phyloP scores from a whole-genome alignment of 2,797 vertebrate species.

The Clamator glandarius region DNA sequence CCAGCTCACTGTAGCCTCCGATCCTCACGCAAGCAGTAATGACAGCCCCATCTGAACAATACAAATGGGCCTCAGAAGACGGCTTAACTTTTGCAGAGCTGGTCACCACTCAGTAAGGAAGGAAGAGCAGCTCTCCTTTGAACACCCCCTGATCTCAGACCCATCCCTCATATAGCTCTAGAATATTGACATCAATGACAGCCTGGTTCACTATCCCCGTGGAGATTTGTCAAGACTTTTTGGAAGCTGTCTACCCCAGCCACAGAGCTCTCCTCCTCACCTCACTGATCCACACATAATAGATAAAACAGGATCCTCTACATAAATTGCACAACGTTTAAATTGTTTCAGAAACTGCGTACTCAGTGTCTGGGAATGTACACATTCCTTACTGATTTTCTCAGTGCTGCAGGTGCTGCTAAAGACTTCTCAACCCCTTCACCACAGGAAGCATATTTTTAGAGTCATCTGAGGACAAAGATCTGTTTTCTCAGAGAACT shows the following conservation, averaged over 20 bases:
- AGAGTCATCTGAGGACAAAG: not conserved
- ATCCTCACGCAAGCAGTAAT: accelerated
- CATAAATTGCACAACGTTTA: not conserved
- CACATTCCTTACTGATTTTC: not conserved
- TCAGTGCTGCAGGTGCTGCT: not conserved
- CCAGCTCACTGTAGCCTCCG: not conserved
- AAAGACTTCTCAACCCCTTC: constrained; percentile 7
- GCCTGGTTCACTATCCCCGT: not conserved
- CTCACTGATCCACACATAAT: accelerated
- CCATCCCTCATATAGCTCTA: not conserved
- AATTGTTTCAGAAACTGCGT: not conserved
- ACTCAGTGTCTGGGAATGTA: not conserved
- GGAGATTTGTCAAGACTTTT: not conserved
- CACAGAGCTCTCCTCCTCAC: not conserved
- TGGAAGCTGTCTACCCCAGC: not conserved
- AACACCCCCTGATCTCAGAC: not conserved
- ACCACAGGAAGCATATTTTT: constrained; percentile 3
- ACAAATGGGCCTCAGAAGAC: not conserved
- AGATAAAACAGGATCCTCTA: not conserved
- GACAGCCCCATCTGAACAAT: not conserved
- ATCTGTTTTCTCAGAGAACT: not conserved
- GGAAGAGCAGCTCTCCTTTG: not conserved
- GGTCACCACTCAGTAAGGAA: not conserved
- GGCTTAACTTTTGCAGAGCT: not conserved
- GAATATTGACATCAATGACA: not conserved